Evolutionary conservation across 2,888 invertebrate genomes (phyloP), one percentile per base, ranked within the genome.

Genomic region (Invenusta paracnida): DNA sequence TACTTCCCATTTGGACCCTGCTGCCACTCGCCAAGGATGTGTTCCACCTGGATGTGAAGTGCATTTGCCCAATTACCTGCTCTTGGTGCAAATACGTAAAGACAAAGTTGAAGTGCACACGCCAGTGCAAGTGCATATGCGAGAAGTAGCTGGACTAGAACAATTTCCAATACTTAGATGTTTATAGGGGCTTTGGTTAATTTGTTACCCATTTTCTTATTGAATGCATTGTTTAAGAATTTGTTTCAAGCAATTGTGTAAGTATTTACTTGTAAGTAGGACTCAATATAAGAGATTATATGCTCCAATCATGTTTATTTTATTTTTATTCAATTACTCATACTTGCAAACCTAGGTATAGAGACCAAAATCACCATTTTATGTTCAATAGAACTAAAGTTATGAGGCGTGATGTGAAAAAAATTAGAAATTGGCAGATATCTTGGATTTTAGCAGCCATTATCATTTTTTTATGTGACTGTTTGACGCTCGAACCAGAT

Each of bases 11-110:
- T 48, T 85, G 85, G 85, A 85, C 48, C 85, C 29, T 48, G 81
- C 84, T 85, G n/a, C 85, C 83, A 29, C 84, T 85, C 67, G 85
- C 85, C 81, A 85, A 83, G 85, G 85, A 85, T 85, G 85, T 85
- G 27, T 85, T 85, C 85, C 29, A 85, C 67, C 84, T 84, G 29
- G 67, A 48, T 85, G 85, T 85, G 28, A 85, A 85, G 83, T 85
- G 85, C 83, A 28, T 13, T 25, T 85, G 84, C 25, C 67, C 84
- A 85, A 85, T 29, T 25, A 23, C 30, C 17, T 85, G 85, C 48
- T 85, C 85, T 30, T 29, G 29, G 84, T 85, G 85, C 85, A 85
- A 85, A 28, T 85, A 85, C 29, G 30, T 30, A 27, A 85, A 23
- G 85, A 30, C 82, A 82, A 82, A 82, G 82, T 82, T 82, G 82